Evolutionary conservation across 2,888 invertebrate species (phyloP), one percentile per base, ranked within the genome.

Genomic region (Terebella lapidaria): DNA sequence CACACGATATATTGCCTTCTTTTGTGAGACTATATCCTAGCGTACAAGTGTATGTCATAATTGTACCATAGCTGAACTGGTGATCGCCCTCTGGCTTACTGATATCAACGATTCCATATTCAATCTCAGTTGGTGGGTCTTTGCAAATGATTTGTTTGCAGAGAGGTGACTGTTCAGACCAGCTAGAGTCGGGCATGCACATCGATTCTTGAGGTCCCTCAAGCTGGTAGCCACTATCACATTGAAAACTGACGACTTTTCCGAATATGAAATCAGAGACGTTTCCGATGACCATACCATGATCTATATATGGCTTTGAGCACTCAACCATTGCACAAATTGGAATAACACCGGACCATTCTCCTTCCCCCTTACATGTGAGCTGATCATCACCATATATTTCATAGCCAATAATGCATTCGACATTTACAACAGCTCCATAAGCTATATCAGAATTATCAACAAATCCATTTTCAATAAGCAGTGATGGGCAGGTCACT

Each of bases 131-230:
- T 20, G 42, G 28, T 15, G 66, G 66, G 25, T 49, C 47, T 3
- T 59, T 60, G 54, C 74, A 74, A 4, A 54, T 51, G 26, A 69
- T 63, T 54, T 66, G 66, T 22, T 66, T 65, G 67, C 80, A 78
- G 4, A 58, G 58, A 2, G 79, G 74, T 22, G 69, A 60, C 2
- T 63, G 60, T 20, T 61, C 65, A 3, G 71, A 73, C 80, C 80
- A 80, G 20, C 59, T 58, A 22, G 27, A 24, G 20, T 62, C 49
- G 2, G 56, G 53, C 53, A 45, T 29, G 27, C 61, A 61, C 3
- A 45, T 47, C 0, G 49, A 1, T 26, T 49, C 25, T 4, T 25
- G 5, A 3, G 15, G 24, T n/a, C 60, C 60, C n/a, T 49, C 20
- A 22, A 58, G 24, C 25, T 22, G 5, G 45, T 58, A 63, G 4